Evolutionary conservation across 2,113 vertebrate species (phyloP), one percentile per base, ranked within the genome.

Genomic region (Galbula dea): DNA sequence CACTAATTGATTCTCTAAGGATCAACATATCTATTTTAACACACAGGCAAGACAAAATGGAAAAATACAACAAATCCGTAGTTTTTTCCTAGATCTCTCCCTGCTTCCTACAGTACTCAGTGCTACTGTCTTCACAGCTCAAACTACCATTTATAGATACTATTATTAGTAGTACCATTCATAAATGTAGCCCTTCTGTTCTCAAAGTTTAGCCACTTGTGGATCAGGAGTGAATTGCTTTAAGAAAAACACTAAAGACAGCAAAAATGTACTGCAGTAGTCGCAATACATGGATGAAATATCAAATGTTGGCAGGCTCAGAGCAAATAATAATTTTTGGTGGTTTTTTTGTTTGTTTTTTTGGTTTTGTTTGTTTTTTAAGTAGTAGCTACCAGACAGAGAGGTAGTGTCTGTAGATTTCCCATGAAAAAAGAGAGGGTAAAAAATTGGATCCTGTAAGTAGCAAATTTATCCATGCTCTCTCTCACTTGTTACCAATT

Each of bases 1-100:
- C 92, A 95, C 94, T 97, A 97, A 97, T 96, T 97, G 89, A 96
- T 94, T 95, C 96, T 97, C 95, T 90, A 81, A 95, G 95, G 96
- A 97, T 83, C 80, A 29, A 41, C 72, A 57, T 86, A 92, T 83
- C 81, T 94, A 80, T 92, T 96, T 96, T 94, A 94, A 88, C 90
- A 91, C 80, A 89, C 26, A 90, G 48, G 46, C 74, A 90, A 85
- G 93, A 95, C 83, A 96, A 95, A 95, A 88, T 71, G 54, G 62
- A 96, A 85, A 93, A 95, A 95, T 43, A 82, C 48, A 94, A 95
- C 67, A 94, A 93, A 85, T 71, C 7, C 41, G 85, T 85, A 86
- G n/a, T 39, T 96, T 86, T 86, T 93, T 85, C 39, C 57, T 74
- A 89, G 75, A 63, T 67, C 23, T 69, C 27, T 34, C 69, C 41